These are phyloP conservation scores for Campopleginae sp. DNA, from an alignment of 2,888 invertebrate species.

Conservation along the genomic window DNA sequence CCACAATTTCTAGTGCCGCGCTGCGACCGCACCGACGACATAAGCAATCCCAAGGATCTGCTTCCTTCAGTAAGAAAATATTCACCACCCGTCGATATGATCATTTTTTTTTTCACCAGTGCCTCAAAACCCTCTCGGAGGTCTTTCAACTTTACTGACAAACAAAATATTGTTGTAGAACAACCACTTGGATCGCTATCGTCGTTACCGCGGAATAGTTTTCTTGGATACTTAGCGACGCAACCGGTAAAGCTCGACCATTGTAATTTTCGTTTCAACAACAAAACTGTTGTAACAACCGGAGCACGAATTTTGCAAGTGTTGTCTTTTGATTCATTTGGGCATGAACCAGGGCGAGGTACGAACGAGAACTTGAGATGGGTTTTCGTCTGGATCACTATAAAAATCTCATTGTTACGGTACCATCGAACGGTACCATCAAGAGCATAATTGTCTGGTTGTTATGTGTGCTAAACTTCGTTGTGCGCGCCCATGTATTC, in stretches of 20 bases:
- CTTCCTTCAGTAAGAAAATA: conserved; percentile 26
- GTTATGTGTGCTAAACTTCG: conserved; percentile 48
- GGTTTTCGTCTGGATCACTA: conserved; percentile 41
- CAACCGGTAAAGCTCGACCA: background rate
- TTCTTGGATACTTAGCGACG: conserved; percentile 10
- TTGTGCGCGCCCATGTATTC: background rate
- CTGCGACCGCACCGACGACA: conserved; percentile 53
- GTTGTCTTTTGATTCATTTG: conserved; percentile 41
- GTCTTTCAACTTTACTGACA: conserved; percentile 14
- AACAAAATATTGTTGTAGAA: background rate
- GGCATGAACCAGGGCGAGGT: conserved; percentile 5
- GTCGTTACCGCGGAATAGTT: conserved; percentile 24
- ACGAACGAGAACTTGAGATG: background rate
- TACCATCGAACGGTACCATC: conserved; percentile 50
- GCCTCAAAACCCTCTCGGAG: background rate
- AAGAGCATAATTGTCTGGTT: conserved; percentile 10
- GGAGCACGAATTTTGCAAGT: background rate
- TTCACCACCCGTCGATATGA: conserved; percentile 46
- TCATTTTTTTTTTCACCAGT: background rate
- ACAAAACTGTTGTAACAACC: background rate
- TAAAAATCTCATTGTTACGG: conserved; percentile 34
- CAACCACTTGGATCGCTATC: background rate
- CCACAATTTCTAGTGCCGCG: conserved; percentile 44
- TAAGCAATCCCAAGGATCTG: conserved; percentile 46
- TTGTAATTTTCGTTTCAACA: conserved; percentile 1